Evolutionary conservation across 2,888 invertebrate genomes (phyloP).

Genomic region (Pristionchus exspectatus): DNA sequence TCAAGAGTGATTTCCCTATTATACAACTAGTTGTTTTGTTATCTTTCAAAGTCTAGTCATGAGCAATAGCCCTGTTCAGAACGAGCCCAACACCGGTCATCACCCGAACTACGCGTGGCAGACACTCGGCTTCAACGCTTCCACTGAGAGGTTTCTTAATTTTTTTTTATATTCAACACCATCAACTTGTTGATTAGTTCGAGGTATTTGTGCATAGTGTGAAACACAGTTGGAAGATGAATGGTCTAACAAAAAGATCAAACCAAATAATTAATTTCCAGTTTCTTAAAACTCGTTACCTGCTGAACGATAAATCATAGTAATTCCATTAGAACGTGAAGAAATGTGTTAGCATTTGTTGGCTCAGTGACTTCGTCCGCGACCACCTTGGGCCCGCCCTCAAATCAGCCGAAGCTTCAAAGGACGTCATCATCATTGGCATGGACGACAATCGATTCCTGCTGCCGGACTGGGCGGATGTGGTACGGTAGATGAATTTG

Average conservation of each 20-base stretch:
- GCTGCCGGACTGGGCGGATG: conserved; percentile 48
- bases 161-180: background rate
- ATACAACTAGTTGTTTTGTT: no score
- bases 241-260: no score
- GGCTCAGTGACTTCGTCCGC: background rate
- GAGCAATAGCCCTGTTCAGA: conserved; percentile 81
- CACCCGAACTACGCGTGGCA: conserved; percentile 83
- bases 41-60: no score
- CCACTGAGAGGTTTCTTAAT: conserved; percentile 59
- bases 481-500: no score
- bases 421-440: conserved; percentile 7
- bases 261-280: no score
- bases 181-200: background rate
- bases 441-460: conserved; percentile 25
- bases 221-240: background rate
- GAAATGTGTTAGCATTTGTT: no score
- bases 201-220: background rate
- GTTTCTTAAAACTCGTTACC: no score
- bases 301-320: background rate
- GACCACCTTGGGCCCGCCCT: conserved; percentile 21
- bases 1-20: no score
- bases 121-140: conserved; percentile 84
- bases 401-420: background rate
- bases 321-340: no score
- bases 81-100: conserved; percentile 85